phyloP scores from a whole-genome alignment of 2,113 vertebrate genomes.

The Trogon surrucura region DNA sequence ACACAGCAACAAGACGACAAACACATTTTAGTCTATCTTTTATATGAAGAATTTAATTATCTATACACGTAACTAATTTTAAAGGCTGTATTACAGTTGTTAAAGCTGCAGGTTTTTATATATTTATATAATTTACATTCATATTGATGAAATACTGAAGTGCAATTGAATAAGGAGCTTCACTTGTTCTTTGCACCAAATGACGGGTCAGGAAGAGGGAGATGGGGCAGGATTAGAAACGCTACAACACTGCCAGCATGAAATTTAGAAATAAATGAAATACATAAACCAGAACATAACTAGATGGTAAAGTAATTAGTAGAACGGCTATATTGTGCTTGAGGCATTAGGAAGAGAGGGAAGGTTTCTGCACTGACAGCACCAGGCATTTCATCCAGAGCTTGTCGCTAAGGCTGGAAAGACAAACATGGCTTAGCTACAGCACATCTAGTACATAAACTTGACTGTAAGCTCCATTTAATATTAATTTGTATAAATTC shows the following conservation, averaged over 20 bases:
- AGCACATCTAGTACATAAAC: conserved; percentile 60
- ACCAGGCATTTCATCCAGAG: conserved; percentile 62
- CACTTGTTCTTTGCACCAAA: conserved; percentile 55
- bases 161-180: conserved; percentile 68
- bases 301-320: conserved; percentile 36
- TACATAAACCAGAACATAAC: not conserved
- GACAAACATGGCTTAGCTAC: conserved; percentile 71
- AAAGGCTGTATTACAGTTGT: conserved; percentile 89
- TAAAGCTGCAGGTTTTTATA: conserved; percentile 86
- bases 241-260: conserved; percentile 32
- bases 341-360: conserved; percentile 15
- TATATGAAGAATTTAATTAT: conserved; percentile 89
- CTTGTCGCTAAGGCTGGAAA: conserved; percentile 60
- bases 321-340: conserved; percentile 59
- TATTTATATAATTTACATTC: conserved; percentile 90
- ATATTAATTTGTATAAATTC: conserved; percentile 72
- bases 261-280: not conserved
- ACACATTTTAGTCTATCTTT: conserved; percentile 80
- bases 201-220: conserved; percentile 1
- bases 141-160: conserved; percentile 82
- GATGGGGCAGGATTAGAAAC: conserved; percentile 8
- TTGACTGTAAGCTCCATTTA: conserved; percentile 69
- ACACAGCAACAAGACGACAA: conserved; percentile 78
- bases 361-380: conserved; percentile 45
- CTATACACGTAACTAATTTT: conserved; percentile 87